Evolutionary conservation across 2,797 vertebrate genomes (phyloP).

Genomic region (Semotilus atromaculatus): DNA sequence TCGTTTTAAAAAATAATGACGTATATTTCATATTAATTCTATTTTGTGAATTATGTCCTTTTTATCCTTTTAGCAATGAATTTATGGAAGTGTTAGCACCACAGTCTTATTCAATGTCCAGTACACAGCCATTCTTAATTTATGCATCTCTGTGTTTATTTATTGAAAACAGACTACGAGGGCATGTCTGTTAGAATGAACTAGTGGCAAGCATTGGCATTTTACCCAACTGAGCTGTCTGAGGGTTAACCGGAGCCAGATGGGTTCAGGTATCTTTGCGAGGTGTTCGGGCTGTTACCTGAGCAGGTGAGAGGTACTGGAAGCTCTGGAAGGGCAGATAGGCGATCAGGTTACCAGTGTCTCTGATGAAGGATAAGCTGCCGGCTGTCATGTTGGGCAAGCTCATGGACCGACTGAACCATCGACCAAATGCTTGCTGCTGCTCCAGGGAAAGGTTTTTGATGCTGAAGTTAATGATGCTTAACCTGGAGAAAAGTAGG

Average conservation of each 20-base stretch:
- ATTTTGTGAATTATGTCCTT: neutral
- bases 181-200: conserved; percentile 57
- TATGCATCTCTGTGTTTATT: conserved; percentile 65
- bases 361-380: conserved; percentile 73
- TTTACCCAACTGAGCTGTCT: conserved; percentile 45
- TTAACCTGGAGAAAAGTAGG: conserved; percentile 64
- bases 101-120: conserved; percentile 34
- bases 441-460: conserved; percentile 69
- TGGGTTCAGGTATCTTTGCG: conserved; percentile 68
- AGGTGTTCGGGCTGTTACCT: conserved; percentile 81
- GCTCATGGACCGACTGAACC: conserved; percentile 70
- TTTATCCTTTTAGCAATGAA: neutral
- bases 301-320: conserved; percentile 82
- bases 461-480: conserved; percentile 74
- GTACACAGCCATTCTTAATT: conserved; percentile 61
- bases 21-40: neutral
- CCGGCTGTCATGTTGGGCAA: conserved; percentile 64
- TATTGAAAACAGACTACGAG: conserved; percentile 61
- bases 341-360: conserved; percentile 78
- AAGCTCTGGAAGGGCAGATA: conserved; percentile 83
- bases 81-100: neutral
- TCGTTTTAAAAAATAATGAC: neutral
- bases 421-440: conserved; percentile 75
- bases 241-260: conserved; percentile 51
- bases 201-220: conserved; percentile 56